Evolutionary conservation across 2,888 invertebrate species (phyloP).

Genomic region (Catocala nupta): DNA sequence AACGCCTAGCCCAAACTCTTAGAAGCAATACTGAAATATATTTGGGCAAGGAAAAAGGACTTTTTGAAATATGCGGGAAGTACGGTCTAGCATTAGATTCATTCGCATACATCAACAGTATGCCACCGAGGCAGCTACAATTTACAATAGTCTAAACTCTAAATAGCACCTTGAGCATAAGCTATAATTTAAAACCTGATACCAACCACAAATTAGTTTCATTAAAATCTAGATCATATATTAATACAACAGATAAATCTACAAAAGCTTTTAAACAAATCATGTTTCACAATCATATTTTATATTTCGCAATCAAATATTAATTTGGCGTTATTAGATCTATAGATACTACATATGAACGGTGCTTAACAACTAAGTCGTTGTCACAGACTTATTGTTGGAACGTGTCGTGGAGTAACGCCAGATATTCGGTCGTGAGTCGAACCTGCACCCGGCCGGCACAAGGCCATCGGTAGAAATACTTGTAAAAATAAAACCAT

Average conservation of each 20-base stretch:
- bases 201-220: too few relatives aligned
- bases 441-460: slow-evolving; percentile 20
- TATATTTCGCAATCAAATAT: not conserved
- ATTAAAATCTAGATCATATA: not conserved
- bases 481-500: slow-evolving; percentile 33
- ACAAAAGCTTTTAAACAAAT: not conserved
- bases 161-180: too few relatives aligned
- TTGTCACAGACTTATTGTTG: slow-evolving; percentile 21
- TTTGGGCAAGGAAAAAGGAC: too few relatives aligned
- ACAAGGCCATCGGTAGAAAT: slow-evolving; percentile 43
- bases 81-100: too few relatives aligned
- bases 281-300: not conserved
- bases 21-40: too few relatives aligned
- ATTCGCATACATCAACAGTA: too few relatives aligned
- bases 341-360: slow-evolving; percentile 8
- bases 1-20: too few relatives aligned
- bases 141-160: too few relatives aligned
- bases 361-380: slow-evolving; percentile 16
- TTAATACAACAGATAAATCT: not conserved
- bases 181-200: too few relatives aligned
- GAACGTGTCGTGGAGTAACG: slow-evolving; percentile 29
- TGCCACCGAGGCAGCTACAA: too few relatives aligned
- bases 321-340: not conserved
- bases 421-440: slow-evolving; percentile 44
- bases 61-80: too few relatives aligned